Percentiles rank a stretch among this genome's conserved stretches.
Evolutionary conservation across 2,888 invertebrate species (phyloP).

Genomic region (Cryptus viduatorius): DNA sequence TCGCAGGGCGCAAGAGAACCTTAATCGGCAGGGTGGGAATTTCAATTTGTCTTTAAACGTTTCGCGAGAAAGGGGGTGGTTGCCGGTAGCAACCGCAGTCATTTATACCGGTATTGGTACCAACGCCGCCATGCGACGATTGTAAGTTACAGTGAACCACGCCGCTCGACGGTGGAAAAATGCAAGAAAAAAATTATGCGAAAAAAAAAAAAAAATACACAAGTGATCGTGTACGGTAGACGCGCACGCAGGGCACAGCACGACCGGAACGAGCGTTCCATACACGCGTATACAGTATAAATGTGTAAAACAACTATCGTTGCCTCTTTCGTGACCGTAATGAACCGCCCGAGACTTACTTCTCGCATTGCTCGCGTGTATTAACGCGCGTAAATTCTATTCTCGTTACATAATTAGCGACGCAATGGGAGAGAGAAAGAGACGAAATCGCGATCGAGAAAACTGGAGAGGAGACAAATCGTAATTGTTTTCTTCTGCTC

Average conservation of each 20-base stretch:
- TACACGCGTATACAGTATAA: constrained; percentile 12
- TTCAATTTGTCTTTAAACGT: constrained; percentile 70
- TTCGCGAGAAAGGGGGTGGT: constrained; percentile 63
- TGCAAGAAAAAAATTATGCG: background rate
- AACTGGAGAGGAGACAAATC: constrained; percentile 52
- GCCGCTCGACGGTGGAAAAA: constrained; percentile 35
- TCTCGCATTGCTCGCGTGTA: constrained; percentile 68
- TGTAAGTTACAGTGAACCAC: too few species aligned
- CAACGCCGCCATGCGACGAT: background rate
- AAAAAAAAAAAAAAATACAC: constrained; percentile 25
- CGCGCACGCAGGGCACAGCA: constrained; percentile 26
- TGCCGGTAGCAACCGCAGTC: constrained; percentile 6
- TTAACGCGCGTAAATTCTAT: constrained; percentile 68
- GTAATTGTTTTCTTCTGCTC: constrained; percentile 58
- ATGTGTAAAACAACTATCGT: constrained; percentile 37
- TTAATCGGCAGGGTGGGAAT: constrained; percentile 67
- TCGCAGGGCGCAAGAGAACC: constrained; percentile 13
- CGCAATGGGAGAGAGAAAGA: constrained; percentile 50
- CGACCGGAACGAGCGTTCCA: constrained; percentile 13
- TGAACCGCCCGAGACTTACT: constrained; percentile 65
- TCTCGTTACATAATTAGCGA: constrained; percentile 73
- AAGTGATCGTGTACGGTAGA: constrained; percentile 21
- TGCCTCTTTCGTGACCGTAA: constrained; percentile 70
- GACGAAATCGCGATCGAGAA: background rate
- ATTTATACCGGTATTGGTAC: constrained; percentile 4